Percentiles rank a stretch among this genome's conserved stretches.
Evolutionary conservation across 2,888 invertebrate genomes (phyloP).

Genomic region (Exocentrus adspersus): DNA sequence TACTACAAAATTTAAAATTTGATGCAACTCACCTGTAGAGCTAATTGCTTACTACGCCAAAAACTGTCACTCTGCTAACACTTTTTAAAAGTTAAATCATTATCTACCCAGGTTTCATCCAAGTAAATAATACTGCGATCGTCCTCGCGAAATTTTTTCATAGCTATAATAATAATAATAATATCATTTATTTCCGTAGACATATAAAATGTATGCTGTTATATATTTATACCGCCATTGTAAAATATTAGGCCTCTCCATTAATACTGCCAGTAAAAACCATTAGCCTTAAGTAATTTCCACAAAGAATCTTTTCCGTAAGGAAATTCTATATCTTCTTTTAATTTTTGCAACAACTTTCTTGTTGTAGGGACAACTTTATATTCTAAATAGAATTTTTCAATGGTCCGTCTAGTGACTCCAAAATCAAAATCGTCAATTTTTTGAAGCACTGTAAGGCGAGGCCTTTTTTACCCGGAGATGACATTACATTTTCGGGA

Average conservation of each 20-base stretch:
- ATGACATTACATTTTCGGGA: conserved; percentile 4
- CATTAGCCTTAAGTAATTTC: conserved; percentile 18
- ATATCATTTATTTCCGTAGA: no score
- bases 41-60: conserved; percentile 21
- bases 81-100: conserved; percentile 26
- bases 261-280: conserved; percentile 23
- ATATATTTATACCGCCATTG: conserved; percentile 30
- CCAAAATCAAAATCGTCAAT: conserved; percentile 28
- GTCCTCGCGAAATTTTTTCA: conserved; percentile 39
- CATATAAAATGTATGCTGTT: no score
- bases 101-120: conserved; percentile 33
- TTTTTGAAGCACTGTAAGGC: conserved; percentile 5
- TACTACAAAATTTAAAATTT: neutral
- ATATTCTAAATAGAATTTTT: conserved; percentile 21
- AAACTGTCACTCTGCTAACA: conserved; percentile 28
- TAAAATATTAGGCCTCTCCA: conserved; percentile 23
- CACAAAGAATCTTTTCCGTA: conserved; percentile 16
- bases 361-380: conserved; percentile 20
- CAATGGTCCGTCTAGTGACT: conserved; percentile 15
- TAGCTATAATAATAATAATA: no score
- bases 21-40: conserved; percentile 17
- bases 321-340: conserved; percentile 17
- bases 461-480: conserved; percentile 23
- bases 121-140: conserved; percentile 25
- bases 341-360: conserved; percentile 15